Conservation (phyloP, 2,113 vertebrate genomes). For the Sylvicapra grimmia region DNA sequence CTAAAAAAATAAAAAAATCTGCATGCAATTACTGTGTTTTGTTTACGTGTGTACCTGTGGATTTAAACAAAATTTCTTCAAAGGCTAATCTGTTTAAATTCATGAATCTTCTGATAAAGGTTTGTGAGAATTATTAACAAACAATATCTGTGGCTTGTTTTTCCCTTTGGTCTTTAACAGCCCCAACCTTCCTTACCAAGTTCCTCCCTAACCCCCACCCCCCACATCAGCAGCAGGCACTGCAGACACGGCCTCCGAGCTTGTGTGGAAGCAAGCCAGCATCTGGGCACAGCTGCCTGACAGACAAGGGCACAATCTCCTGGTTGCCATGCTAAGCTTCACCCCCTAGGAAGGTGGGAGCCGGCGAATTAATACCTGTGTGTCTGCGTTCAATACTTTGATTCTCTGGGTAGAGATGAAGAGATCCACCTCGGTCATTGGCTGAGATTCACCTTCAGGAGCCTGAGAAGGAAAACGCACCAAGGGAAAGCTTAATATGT, state of each 20-base stretch:
- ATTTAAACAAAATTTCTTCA: slow-evolving; percentile 7
- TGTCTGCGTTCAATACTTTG: slow-evolving; percentile 96
- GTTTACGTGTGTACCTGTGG: neutral
- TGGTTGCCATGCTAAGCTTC: neutral
- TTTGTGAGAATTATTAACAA: neutral
- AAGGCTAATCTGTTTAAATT: neutral
- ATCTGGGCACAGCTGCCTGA: neutral
- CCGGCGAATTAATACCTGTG: slow-evolving; percentile 85
- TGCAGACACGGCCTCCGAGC: neutral
- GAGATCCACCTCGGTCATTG: slow-evolving; percentile 97
- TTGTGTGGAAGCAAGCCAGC: neutral
- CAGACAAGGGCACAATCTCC: neutral
- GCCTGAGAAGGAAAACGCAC: slow-evolving; percentile 78
- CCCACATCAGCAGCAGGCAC: neutral
- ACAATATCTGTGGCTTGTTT: neutral
- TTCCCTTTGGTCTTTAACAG: neutral
- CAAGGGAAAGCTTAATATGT: neutral
- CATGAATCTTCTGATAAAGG: neutral
- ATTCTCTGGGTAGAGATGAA: slow-evolving; percentile 99
- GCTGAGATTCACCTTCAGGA: slow-evolving; percentile 90
- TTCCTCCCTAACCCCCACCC: no score
- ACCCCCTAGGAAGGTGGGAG: neutral
- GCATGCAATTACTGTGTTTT: neutral
- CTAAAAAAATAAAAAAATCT: neutral
- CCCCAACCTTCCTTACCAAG: neutral